Percentiles rank a stretch among this genome's conserved stretches.
phyloP scores from a whole-genome alignment of 2,797 vertebrate species.

The Anolis apletophallus region DNA sequence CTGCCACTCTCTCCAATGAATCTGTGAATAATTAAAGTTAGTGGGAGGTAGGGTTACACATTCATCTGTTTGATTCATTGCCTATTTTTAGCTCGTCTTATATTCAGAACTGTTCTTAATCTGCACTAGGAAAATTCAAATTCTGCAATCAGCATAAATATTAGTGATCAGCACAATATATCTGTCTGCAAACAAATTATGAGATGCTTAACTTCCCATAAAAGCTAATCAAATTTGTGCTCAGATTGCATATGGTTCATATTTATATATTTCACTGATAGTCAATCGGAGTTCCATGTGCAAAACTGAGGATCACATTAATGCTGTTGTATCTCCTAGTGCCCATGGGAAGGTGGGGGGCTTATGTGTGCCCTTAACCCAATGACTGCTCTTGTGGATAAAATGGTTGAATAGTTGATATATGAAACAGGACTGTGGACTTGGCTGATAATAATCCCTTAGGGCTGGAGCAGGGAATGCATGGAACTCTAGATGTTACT shows the following conservation, averaged over 20 bases:
- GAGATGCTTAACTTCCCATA: background rate
- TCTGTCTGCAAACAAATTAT: background rate
- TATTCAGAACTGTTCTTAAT: background rate
- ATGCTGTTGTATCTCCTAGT: background rate
- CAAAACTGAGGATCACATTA: background rate
- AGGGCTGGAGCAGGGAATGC: background rate
- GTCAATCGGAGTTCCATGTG: background rate
- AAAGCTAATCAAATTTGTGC: background rate
- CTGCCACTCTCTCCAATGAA: background rate
- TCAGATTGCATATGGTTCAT: too few species aligned
- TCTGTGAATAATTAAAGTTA: slow-evolving; percentile 8
- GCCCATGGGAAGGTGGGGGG: background rate
- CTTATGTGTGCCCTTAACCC: background rate
- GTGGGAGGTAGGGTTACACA: background rate
- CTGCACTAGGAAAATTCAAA: background rate
- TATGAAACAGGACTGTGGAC: background rate
- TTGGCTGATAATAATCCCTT: background rate
- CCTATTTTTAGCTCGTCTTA: background rate
- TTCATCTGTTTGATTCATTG: background rate
- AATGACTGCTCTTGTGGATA: background rate
- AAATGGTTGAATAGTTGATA: background rate
- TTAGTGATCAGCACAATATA: background rate
- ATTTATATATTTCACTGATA: background rate
- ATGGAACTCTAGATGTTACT: background rate
- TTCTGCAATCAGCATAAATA: slow-evolving; percentile 2